Base-by-base conservation (phyloP, 1,140 invertebrate species). In the Phocides pigmalion region DNA sequence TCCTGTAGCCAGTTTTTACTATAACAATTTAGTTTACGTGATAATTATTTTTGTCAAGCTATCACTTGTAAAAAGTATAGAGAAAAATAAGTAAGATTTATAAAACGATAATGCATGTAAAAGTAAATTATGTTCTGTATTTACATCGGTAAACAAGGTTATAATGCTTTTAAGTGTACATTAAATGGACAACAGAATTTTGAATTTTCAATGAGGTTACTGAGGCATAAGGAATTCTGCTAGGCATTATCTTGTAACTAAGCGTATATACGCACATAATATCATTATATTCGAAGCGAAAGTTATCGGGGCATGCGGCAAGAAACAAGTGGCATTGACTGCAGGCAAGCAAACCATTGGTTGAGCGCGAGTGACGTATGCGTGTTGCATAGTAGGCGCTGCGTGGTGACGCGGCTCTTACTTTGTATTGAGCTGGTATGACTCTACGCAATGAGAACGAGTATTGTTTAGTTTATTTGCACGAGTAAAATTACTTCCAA, bases 251-350 rank as follows among this genome's bases (percentile, higher is more conserved):
- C 12, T 54, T 42, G 51, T 41, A 25, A 54, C 12, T 25, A 25
- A 41, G 12, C 25, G 16, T 22, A 8, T 53, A 39, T 6, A 42
- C 41, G 20, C 39, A 39, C 41, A 50, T 64, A 61, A 66, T 66
- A 49, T 54, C 47, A 68, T 68, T 51, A 66, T 66, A 67, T 66
- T 68, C 59, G 62, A 70, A 74, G 72, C 76, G 81, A 83, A 81
- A 81, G 74, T 74, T 76, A 75, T 74, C 65, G 67, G 54, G 65
- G 42, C 58, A 59, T 69, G 66, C 65, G 58, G 58, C 59, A 51
- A 62, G 62, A 62, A 28, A 50, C 59, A 66, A 76, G 72, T 82
- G 78, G 74, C 80, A 82, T 80, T 82, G 76, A 82, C 74, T 78
- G 72, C 68, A 63, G 58, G 39, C 39, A 14, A 16, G 54, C 64